Base-by-base conservation (phyloP, 2,797 vertebrate species). In the Sebastes minor region DNA sequence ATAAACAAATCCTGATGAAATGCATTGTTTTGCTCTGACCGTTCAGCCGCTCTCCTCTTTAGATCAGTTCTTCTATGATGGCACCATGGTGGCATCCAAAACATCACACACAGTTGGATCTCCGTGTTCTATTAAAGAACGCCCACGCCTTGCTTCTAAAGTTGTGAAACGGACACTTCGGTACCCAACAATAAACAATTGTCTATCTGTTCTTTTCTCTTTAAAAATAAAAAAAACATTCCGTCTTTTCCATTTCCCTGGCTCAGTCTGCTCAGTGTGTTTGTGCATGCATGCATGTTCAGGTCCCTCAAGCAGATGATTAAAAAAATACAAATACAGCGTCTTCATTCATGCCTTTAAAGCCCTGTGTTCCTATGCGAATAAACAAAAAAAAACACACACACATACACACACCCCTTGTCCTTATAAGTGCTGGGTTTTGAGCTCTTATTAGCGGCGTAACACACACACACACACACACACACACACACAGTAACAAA, bases 261-360 rank as follows among this genome's bases (percentile, higher is more conserved):
- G 30, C 74, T 78, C 18, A 16, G 22, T 49, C 16, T 57, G 27
- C 65, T 72, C 7, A 1, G 33, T 77, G 75, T 75, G 33, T 81
- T 83, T 82, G 62, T 30, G 35, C 64, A 52, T 75, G 63, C 61
- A 35, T 77, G 56, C 68, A 77, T 79, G 84, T 82, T 80, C 64
- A 59, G 59, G 71, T 89, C 78, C 63, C 78, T 89, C 63, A 90
- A 82, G 89, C 85, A 71, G 73, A 88, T 79, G 77, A 90, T 88
- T 84, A 81, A 81, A 86, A 46, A 60, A 81, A 85, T 9, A 82
- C 33, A 80, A 79, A 88, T 32, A 76, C 18, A 85, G 63, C 78
- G 35, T 85, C 66, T 66, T 69, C 70, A 74, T 65, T 74, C 7
- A 78, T 76, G 85, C 86, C 67, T 74, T 6, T 83, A 75, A 79